These are phyloP conservation scores for Amblyraja radiata DNA, from an alignment of 2,797 vertebrate genomes.

Conservation along the genomic window DNA sequence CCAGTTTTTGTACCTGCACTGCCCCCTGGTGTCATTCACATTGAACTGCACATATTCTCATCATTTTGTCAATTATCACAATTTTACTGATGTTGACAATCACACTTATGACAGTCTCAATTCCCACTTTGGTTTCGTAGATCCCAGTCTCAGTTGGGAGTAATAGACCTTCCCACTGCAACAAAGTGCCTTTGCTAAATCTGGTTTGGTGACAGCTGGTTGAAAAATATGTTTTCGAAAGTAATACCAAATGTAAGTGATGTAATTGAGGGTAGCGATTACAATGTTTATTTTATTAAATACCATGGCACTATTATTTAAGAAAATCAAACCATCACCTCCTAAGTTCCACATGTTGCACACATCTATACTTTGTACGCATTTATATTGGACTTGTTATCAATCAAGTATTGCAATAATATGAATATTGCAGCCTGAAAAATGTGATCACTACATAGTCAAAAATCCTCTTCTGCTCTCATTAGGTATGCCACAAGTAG, in stretches of 20 bases:
- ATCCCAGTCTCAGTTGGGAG: not conserved
- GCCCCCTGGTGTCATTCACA: not conserved
- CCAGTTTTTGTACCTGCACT: not conserved
- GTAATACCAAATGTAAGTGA: not conserved
- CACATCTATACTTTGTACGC: not conserved
- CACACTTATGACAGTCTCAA: not conserved
- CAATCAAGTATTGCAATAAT: not conserved
- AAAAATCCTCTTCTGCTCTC: not conserved
- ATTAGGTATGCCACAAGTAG: not conserved
- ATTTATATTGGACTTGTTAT: not conserved
- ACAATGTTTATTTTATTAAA: not conserved
- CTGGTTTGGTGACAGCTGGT: not conserved
- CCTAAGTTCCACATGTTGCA: too few relatives aligned
- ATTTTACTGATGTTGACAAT: not conserved
- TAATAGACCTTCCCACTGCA: not conserved
- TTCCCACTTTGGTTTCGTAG: not conserved
- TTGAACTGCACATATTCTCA: not conserved
- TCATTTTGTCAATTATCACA: not conserved
- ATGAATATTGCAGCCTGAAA: not conserved
- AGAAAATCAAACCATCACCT: not conserved
- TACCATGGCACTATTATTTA: not conserved
- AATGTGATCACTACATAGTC: not conserved
- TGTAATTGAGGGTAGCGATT: not conserved
- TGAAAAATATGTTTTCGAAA: not conserved
- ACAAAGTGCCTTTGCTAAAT: not conserved